Conservation (phyloP, 2,888 invertebrate genomes). For the Cataglyphis albicans region DNA sequence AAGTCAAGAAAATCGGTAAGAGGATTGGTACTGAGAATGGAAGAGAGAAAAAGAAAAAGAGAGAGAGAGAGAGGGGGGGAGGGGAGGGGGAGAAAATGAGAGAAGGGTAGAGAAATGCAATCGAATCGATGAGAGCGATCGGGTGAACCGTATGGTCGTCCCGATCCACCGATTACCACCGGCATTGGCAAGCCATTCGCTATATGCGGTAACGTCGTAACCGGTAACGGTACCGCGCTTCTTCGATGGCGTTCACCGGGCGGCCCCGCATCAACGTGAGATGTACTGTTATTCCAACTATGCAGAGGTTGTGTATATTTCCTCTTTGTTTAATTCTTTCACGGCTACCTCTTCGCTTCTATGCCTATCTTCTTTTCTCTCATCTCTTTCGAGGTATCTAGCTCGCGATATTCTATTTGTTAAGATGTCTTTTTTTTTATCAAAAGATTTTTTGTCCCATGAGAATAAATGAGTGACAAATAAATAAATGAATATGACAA, state of each 20-base stretch:
- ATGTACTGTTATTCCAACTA: conserved; percentile 83
- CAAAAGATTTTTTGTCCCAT: background rate
- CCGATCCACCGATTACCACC: conserved; percentile 61
- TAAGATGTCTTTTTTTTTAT: background rate
- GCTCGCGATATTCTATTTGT: conserved; percentile 3
- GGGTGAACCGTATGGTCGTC: conserved; percentile 45
- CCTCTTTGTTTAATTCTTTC: conserved; percentile 43
- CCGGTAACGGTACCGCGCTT: conserved; percentile 79
- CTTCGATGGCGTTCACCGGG: conserved; percentile 77
- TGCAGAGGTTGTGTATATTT: conserved; percentile 66
- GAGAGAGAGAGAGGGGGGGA: conserved; percentile 5
- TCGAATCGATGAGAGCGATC: conserved; percentile 23
- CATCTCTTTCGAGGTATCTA: background rate
- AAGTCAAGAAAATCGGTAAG: conserved; percentile 11
- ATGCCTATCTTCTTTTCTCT: conserved; percentile 38
- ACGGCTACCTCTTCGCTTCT: conserved; percentile 47
- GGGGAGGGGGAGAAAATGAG: no score
- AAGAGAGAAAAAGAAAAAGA: conserved; percentile 10
- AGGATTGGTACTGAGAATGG: conserved; percentile 30
- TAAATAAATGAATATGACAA: no score
- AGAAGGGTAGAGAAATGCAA: background rate
- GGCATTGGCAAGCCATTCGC: conserved; percentile 51
- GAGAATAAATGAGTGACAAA: background rate
- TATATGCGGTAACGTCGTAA: conserved; percentile 70
- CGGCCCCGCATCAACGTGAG: conserved; percentile 73